phyloP scores from a whole-genome alignment of 2,888 invertebrate species.

The Adelphocoris suturalis region DNA sequence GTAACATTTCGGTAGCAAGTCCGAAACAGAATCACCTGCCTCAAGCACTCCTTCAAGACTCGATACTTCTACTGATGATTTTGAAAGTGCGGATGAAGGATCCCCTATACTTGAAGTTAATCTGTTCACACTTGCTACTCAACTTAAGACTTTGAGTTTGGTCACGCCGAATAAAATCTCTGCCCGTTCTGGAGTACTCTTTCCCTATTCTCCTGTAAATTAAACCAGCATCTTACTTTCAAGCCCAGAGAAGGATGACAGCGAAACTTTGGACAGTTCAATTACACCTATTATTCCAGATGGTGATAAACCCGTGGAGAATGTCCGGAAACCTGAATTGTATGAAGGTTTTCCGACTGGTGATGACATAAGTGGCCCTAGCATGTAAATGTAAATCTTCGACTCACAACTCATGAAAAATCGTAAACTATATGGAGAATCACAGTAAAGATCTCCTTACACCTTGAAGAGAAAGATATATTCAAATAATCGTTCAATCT shows the following conservation, averaged over 20 bases:
- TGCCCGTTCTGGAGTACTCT: not conserved
- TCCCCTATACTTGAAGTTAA: slow-evolving; percentile 26
- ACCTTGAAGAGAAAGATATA: too few species aligned
- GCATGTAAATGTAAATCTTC: too few species aligned
- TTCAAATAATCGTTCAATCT: too few species aligned
- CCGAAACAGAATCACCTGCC: too few species aligned
- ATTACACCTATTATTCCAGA: not conserved
- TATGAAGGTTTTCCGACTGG: not conserved
- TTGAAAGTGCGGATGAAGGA: slow-evolving; percentile 74
- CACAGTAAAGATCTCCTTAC: too few species aligned
- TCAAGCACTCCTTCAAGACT: too few species aligned
- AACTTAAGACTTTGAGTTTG: slow-evolving; percentile 28
- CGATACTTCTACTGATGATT: slow-evolving; percentile 74
- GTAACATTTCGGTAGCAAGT: too few species aligned
- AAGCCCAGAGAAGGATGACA: not conserved
- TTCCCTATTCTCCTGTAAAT: slow-evolving; percentile 56
- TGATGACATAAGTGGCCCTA: not conserved
- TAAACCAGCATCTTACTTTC: not conserved
- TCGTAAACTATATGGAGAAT: too few species aligned
- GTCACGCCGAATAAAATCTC: not conserved
- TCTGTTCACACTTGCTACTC: slow-evolving; percentile 14
- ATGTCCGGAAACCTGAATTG: not conserved
- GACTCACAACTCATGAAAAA: too few species aligned
- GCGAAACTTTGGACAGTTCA: not conserved
- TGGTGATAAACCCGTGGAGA: not conserved